Evolutionary conservation across 2,113 vertebrate genomes (phyloP).

Genomic region (Cinclus mexicanus): DNA sequence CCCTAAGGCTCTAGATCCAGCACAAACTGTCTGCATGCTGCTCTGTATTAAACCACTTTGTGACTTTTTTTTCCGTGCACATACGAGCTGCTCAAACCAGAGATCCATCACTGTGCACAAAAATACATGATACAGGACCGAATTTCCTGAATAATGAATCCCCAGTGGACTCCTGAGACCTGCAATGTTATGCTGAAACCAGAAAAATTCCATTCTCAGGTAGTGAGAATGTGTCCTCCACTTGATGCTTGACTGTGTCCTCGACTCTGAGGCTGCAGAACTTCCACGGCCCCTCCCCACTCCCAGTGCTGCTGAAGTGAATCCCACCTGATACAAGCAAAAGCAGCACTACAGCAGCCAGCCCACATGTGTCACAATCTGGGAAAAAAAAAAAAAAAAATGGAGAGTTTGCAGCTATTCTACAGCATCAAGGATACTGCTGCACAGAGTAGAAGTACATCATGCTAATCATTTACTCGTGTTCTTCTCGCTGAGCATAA

Average conservation of each 20-base stretch:
- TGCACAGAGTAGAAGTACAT: not conserved
- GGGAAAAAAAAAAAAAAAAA: not conserved
- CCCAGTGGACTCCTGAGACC: not conserved
- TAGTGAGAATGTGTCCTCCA: too few relatives aligned
- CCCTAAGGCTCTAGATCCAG: not conserved
- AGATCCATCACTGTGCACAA: not conserved
- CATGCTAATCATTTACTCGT: not conserved
- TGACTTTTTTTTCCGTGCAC: rapidly evolving
- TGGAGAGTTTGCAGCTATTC: not conserved
- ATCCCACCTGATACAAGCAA: not conserved
- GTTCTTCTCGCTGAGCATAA: not conserved
- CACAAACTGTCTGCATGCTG: not conserved
- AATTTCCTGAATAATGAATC: not conserved
- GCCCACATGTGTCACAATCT: not conserved
- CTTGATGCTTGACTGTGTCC: not conserved
- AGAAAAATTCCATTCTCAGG: not conserved
- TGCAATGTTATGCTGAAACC: not conserved
- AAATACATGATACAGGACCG: not conserved
- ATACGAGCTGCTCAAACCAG: not conserved
- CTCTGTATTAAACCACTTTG: not conserved
- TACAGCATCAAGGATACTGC: not conserved
- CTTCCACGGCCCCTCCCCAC: not conserved
- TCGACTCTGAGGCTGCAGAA: not conserved
- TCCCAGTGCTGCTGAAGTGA: not conserved
- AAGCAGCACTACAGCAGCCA: not conserved